Evolutionary conservation across 2,888 invertebrate genomes (phyloP), one percentile per base, ranked within the genome.

Genomic region (Oligia latruncula): DNA sequence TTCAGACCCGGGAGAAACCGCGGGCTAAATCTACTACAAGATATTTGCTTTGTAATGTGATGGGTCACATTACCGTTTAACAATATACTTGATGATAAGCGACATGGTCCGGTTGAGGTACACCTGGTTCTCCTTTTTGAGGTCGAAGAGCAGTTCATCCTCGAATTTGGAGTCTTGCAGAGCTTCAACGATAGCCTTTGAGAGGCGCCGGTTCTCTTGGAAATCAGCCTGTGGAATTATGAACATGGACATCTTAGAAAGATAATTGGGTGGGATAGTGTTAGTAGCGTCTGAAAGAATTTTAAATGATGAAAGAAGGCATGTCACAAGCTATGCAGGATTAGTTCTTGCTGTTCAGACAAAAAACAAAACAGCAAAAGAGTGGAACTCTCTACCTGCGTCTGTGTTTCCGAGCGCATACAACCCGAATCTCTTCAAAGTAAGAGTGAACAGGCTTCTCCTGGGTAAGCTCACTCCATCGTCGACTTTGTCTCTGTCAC

Each of bases 51-150:
- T 46, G 60, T n/a, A n/a, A n/a, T n/a, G n/a, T n/a, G n/a, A n/a
- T n/a, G n/a, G n/a, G n/a, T 17, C 4, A 60, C 29, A 66, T 74
- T 88, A 95, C 96, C 96, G 92, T 90, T 96, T 96, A 0, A 96
- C 95, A n/a, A 96, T 95, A 82, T 95, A 96, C 74, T 96, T 96
- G 90, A 96, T 95, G 87, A 96, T 87, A 0, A 96, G 90, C 0
- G 96, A 95, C 95, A 95, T 95, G 74, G 96, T 96, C 3, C 96
- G 90, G 89, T 96, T 96, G 13, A 95, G 89, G 87, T 92, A 95
- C 5, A 95, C 92, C 88, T 96, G 96, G 90, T 96, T 96, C 82
- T 96, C 96, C 83, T 96, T 96, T 92, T 95, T 96, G 84, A 96
- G 90, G 84, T 96, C 96, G 78, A 95, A 95, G 4, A 95, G 92